Conservation (phyloP, 37 sponge, comb jelly and placozoan species). For the Oscarella lobularis region DNA sequence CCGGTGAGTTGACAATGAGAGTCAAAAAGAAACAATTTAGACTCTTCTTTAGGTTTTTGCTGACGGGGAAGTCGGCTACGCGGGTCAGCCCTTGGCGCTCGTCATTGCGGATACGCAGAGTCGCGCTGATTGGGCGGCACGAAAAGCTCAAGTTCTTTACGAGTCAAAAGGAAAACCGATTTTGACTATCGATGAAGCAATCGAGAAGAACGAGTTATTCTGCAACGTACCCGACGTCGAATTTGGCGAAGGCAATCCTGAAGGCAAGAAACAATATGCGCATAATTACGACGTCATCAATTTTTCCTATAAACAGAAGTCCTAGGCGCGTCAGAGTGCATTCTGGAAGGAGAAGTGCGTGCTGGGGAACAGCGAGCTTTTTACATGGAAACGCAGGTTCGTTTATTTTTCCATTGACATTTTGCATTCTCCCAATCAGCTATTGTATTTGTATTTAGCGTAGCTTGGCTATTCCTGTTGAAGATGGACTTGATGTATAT, state of each 20-base stretch:
- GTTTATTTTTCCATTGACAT: too few species aligned
- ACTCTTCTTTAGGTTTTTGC: not conserved
- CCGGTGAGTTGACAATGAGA: constrained; percentile 95
- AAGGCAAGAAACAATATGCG: too few species aligned
- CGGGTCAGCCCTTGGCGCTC: not conserved
- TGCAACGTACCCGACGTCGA: too few species aligned
- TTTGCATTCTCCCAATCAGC: too few species aligned
- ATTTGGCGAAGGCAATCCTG: too few species aligned
- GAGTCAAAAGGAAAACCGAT: not conserved
- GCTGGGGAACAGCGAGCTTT: too few species aligned
- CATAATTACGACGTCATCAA: too few species aligned
- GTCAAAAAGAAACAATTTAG: too few species aligned
- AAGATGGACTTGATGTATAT: not conserved
- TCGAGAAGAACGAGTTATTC: not conserved
- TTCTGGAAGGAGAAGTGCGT: too few species aligned
- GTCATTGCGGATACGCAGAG: not conserved
- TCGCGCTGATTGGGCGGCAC: not conserved
- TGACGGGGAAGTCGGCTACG: not conserved
- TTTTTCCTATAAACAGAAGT: too few species aligned
- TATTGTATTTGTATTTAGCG: not conserved
- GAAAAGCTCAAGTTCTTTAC: not conserved
- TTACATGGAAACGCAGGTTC: too few species aligned
- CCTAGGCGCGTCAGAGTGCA: too few species aligned
- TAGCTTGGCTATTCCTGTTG: not conserved
- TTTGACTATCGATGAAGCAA: not conserved